Percentiles rank a stretch among this genome's conserved stretches.
Conservation (phyloP, 2,797 vertebrate species). For the Tadarida brasiliensis region DNA sequence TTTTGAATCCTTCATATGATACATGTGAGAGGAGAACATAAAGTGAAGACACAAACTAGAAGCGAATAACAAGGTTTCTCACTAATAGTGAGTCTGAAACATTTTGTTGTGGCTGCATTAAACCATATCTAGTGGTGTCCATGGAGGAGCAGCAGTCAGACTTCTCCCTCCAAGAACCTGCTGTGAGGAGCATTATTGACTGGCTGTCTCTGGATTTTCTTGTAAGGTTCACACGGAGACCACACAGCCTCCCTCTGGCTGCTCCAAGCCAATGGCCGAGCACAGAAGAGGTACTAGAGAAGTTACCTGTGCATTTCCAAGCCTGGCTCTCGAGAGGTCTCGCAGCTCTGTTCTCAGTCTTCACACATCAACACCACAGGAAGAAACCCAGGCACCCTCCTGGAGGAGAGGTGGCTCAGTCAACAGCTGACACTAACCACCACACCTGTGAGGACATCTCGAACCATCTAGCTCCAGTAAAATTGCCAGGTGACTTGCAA, state of each 20-base stretch:
- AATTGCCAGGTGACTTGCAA: not conserved
- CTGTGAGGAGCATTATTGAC: not conserved
- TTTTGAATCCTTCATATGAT: conserved; percentile 25
- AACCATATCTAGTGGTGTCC: not conserved
- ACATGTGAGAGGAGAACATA: not conserved
- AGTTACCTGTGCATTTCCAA: not conserved
- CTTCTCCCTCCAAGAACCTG: not conserved
- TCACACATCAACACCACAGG: not conserved
- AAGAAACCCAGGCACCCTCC: not conserved
- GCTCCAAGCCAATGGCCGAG: not conserved
- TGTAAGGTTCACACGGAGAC: not conserved
- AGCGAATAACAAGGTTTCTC: conserved; percentile 9
- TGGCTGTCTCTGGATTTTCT: not conserved
- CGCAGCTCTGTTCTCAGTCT: not conserved
- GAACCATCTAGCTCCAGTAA: not conserved
- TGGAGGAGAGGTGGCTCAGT: not conserved
- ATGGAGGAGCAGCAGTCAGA: not conserved
- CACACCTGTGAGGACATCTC: not conserved
- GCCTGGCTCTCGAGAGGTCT: not conserved
- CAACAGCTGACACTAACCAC: not conserved
- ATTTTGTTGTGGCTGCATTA: not conserved
- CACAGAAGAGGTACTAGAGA: not conserved
- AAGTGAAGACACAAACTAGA: not conserved
- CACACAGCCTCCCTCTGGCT: not conserved
- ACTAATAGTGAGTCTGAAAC: not conserved